Conservation (phyloP, 1,140 invertebrate species). For the Pygmarrhopalites habei region DNA sequence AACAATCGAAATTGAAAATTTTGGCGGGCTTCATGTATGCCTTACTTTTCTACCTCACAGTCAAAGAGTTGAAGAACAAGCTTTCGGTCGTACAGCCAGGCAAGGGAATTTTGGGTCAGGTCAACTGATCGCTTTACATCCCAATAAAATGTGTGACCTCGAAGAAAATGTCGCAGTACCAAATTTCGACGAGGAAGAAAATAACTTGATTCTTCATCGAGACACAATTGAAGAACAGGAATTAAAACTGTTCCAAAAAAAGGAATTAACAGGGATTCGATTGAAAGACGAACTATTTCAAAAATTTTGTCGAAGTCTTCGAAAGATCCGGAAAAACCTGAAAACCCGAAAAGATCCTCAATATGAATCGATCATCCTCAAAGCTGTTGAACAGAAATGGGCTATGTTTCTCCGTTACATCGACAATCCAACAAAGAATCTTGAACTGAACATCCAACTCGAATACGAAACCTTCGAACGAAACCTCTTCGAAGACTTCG, state of each 20-base stretch:
- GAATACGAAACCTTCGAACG: too few species aligned
- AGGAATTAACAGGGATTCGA: neutral
- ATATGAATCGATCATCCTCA: neutral
- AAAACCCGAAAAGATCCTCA: too few species aligned
- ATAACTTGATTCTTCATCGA: too few species aligned
- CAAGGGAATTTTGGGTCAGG: conserved; percentile 42
- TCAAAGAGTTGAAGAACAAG: conserved; percentile 43
- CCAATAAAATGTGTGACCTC: neutral
- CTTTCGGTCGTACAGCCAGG: conserved; percentile 43
- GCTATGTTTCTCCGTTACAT: conserved; percentile 17
- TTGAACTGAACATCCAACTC: neutral
- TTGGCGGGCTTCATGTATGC: conserved; percentile 44
- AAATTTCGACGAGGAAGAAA: neutral
- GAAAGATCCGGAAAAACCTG: neutral
- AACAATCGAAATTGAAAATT: conserved; percentile 36
- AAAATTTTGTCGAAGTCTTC: neutral
- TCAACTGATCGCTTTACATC: conserved; percentile 37
- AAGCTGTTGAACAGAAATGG: conserved; percentile 20
- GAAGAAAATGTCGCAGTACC: neutral
- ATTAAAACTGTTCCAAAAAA: neutral
- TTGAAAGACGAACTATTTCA: conserved; percentile 1
- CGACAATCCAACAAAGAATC: neutral
- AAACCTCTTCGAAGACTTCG: conserved; percentile 1
- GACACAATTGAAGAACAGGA: neutral
- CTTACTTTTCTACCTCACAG: conserved; percentile 44